Conservation (phyloP, 2,113 vertebrate genomes). For the Phalacrocorax brasilianus region DNA sequence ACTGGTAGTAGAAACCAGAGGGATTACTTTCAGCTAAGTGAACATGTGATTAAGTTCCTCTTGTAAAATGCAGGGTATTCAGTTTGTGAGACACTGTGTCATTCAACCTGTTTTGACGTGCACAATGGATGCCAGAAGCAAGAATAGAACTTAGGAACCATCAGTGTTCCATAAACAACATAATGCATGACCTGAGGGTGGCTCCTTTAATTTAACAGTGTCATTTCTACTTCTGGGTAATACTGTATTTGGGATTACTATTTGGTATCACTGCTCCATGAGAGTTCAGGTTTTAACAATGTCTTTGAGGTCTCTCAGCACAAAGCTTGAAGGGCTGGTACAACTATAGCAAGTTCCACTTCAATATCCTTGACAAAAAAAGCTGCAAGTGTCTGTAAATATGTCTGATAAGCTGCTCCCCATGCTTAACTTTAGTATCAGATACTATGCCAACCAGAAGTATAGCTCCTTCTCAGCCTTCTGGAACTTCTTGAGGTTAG, state of each 20-base stretch:
- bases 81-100: background rate
- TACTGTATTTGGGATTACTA: background rate
- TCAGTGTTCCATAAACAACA: background rate
- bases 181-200: background rate
- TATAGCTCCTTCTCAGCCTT: background rate
- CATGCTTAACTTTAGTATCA: background rate
- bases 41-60: background rate
- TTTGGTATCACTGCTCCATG: background rate
- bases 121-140: background rate
- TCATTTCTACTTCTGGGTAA: background rate
- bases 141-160: background rate
- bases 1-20: background rate
- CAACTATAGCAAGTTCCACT: background rate
- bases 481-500: background rate
- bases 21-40: background rate
- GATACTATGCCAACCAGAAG: background rate
- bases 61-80: background rate
- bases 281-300: background rate
- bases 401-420: background rate
- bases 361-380: background rate
- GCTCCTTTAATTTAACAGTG: background rate
- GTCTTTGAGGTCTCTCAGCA: background rate
- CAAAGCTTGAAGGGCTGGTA: background rate
- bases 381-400: background rate
- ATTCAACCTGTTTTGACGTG: background rate